phyloP scores from a whole-genome alignment of 2,113 vertebrate species.

The Megaleporinus macrocephalus region DNA sequence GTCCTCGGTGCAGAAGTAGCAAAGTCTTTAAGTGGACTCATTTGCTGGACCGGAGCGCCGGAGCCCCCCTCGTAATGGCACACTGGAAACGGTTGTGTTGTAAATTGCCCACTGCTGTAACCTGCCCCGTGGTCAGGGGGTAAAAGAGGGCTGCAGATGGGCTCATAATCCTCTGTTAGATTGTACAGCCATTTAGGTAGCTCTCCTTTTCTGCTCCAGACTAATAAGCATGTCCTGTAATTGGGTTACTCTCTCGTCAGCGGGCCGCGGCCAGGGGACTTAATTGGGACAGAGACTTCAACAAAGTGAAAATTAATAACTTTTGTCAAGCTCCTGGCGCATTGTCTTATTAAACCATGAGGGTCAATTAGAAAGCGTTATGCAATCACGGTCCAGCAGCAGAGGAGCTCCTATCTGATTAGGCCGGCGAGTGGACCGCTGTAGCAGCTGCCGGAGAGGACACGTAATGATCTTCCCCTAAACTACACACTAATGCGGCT shows the following conservation, averaged over 20 bases:
- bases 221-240: constrained; percentile 97
- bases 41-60: neutral
- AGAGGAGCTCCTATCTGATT: constrained; percentile 98
- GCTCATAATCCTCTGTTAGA: constrained; percentile 60
- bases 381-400: constrained; percentile 94
- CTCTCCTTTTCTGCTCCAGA: constrained; percentile 84
- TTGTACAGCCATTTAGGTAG: constrained; percentile 85
- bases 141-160: constrained; percentile 41
- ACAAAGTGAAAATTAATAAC: constrained; percentile 99
- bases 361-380: constrained; percentile 99
- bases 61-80: neutral
- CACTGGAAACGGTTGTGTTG: neutral
- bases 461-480: constrained; percentile 67
- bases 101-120: neutral
- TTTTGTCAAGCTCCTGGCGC: constrained; percentile 96
- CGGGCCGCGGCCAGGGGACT: constrained; percentile 94
- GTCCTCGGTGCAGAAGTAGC: neutral
- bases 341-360: constrained; percentile 95
- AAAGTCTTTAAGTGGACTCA: neutral
- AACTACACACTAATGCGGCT: constrained; percentile 66
- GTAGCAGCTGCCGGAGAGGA: constrained; percentile 58
- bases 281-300: constrained; percentile 99
- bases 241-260: constrained; percentile 89
- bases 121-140: constrained; percentile 30
- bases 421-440: constrained; percentile 75